A percentile compares a stretch with the other conserved stretches of the same genome.
Conservation (phyloP, 2,888 invertebrate species). For the Lepeophtheirus nordmannii region DNA sequence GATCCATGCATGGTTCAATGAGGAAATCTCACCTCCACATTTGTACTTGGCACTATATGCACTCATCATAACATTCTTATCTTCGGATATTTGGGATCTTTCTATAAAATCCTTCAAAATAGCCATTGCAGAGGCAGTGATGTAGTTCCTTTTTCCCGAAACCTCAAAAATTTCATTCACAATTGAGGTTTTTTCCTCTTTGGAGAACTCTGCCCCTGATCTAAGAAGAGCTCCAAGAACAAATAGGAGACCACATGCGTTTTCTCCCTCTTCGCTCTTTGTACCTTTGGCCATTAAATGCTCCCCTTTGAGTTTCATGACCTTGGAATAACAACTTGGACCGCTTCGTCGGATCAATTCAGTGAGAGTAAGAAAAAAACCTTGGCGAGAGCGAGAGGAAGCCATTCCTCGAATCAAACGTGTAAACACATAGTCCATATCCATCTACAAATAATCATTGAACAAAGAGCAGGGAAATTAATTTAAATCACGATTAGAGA, state of each 20-base stretch:
- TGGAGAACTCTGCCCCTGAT: background rate
- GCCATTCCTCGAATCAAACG: slow-evolving; percentile 8
- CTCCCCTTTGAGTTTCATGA: slow-evolving; percentile 10
- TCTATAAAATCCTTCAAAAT: slow-evolving; percentile 5
- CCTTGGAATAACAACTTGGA: background rate
- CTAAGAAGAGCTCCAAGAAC: slow-evolving; percentile 9
- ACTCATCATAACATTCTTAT: background rate
- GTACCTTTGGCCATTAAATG: slow-evolving; percentile 11
- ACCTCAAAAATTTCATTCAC: background rate
- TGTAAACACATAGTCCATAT: slow-evolving; percentile 1
- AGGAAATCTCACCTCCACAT: background rate
- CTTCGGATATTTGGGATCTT: background rate
- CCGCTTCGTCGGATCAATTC: background rate
- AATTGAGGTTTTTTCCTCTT: background rate
- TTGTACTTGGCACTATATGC: background rate
- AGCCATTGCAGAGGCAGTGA: background rate
- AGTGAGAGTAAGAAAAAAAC: background rate
- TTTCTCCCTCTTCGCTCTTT: slow-evolving; percentile 18
- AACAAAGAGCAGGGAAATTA: background rate
- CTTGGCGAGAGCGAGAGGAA: slow-evolving; percentile 1
- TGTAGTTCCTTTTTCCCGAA: background rate
- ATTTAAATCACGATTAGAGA: background rate
- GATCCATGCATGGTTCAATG: background rate
- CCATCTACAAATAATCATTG: background rate
- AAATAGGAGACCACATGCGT: slow-evolving; percentile 7